Percentiles rank a stretch among this genome's conserved stretches.
phyloP scores from a whole-genome alignment of 2,797 vertebrate species.

The Intellagama lesueurii region DNA sequence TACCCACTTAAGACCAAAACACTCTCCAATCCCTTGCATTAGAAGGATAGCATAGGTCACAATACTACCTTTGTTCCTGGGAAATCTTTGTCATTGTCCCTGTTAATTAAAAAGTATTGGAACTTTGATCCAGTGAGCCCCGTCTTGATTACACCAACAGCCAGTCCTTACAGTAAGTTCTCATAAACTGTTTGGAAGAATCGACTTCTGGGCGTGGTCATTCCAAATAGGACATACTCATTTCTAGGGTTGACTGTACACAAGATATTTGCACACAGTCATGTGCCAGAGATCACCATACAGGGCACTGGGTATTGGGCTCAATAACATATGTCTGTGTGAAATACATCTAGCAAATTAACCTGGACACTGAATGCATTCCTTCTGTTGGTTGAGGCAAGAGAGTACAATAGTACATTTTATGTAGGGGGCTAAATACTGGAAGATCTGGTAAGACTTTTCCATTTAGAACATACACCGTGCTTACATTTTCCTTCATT shows the following conservation, averaged over 20 bases:
- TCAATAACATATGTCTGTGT: not conserved
- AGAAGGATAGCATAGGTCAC: not conserved
- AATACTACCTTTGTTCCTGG: not conserved
- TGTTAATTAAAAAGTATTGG: not conserved
- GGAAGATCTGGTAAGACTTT: not conserved
- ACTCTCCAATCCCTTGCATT: not conserved
- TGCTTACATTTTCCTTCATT: not conserved
- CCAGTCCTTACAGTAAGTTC: not conserved
- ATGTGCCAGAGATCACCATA: not conserved
- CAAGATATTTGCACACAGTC: not conserved
- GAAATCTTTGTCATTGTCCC: not conserved
- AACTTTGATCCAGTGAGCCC: not conserved
- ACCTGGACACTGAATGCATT: not conserved
- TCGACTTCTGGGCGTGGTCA: not conserved
- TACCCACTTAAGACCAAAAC: not conserved
- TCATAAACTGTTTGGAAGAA: not conserved
- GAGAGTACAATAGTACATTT: not conserved
- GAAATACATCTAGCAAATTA: not conserved
- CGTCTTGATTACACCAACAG: not conserved
- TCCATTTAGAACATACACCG: not conserved
- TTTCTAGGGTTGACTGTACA: not conserved
- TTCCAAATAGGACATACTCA: not conserved
- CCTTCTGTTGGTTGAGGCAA: not conserved
- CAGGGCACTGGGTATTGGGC: not conserved
- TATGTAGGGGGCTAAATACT: not conserved